Conservation (phyloP, 2,797 vertebrate genomes). For the Decapterus maruadsi region DNA sequence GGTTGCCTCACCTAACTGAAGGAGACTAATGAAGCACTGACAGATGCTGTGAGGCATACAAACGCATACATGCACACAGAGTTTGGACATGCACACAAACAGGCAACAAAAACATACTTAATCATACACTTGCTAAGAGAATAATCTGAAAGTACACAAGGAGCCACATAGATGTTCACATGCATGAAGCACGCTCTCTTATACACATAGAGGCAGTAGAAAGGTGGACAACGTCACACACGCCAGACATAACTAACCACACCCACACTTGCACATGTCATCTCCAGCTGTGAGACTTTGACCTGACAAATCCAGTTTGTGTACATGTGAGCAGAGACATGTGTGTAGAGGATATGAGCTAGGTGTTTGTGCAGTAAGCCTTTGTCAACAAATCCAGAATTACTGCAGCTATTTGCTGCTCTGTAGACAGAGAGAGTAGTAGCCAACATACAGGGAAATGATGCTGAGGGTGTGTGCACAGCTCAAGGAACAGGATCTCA, state of each 20-base stretch:
- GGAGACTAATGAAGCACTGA: constrained; percentile 71
- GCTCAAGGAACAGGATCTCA: constrained; percentile 54
- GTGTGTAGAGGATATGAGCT: constrained; percentile 56
- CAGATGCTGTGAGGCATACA: constrained; percentile 52
- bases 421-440: constrained; percentile 49
- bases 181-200: constrained; percentile 3
- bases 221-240: background rate
- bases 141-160: constrained; percentile 1
- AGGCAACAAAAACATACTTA: constrained; percentile 23
- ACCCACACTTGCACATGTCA: constrained; percentile 18
- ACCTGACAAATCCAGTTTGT: constrained; percentile 60
- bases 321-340: constrained; percentile 44
- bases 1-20: constrained; percentile 68
- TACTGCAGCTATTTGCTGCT: constrained; percentile 60
- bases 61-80: constrained; percentile 8
- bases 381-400: constrained; percentile 74
- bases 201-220: background rate
- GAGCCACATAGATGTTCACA: background rate
- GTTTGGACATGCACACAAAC: constrained; percentile 14
- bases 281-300: constrained; percentile 45
- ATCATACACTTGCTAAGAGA: background rate
- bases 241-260: background rate
- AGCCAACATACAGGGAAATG: constrained; percentile 27
- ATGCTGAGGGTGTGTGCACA: constrained; percentile 47
- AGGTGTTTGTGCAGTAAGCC: constrained; percentile 62